These are phyloP conservation scores for Vesta saturnalis DNA, from an alignment of 2,888 invertebrate genomes.

Conservation along the genomic window DNA sequence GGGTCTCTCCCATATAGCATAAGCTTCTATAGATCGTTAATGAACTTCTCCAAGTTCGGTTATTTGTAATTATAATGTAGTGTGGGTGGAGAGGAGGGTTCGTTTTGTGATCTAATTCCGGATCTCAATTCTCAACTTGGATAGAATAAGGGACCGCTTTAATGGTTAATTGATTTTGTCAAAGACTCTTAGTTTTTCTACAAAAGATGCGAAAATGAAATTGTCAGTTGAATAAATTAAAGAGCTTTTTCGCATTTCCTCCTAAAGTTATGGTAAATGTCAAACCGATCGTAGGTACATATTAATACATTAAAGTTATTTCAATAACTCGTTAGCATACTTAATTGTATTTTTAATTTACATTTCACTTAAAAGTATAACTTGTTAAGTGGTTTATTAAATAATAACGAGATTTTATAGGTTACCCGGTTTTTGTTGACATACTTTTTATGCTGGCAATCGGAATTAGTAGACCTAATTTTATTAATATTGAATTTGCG, in stretches of 20 bases:
- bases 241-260: too few species aligned
- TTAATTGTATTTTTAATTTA: background rate
- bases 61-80: slow-evolving; percentile 21
- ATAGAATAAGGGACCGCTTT: background rate
- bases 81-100: too few species aligned
- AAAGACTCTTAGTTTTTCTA: too few species aligned
- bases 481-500: background rate
- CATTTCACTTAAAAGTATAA: background rate
- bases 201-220: too few species aligned
- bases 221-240: too few species aligned
- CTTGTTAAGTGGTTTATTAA: slow-evolving; percentile 6
- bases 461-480: background rate
- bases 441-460: background rate
- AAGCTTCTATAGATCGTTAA: slow-evolving; percentile 14
- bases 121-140: background rate
- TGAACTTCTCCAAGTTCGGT: slow-evolving; percentile 17
- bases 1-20: background rate
- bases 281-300: too few species aligned
- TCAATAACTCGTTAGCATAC: background rate
- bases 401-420: slow-evolving; percentile 3
- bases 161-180: too few species aligned
- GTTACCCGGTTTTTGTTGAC: slow-evolving; percentile 6
- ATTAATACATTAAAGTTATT: background rate
- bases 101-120: background rate
- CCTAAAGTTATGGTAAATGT: too few species aligned